A percentile compares a stretch with the other conserved stretches of the same genome.
phyloP scores from a whole-genome alignment of 1,140 invertebrate genomes.

The Drosophila saltans region DNA sequence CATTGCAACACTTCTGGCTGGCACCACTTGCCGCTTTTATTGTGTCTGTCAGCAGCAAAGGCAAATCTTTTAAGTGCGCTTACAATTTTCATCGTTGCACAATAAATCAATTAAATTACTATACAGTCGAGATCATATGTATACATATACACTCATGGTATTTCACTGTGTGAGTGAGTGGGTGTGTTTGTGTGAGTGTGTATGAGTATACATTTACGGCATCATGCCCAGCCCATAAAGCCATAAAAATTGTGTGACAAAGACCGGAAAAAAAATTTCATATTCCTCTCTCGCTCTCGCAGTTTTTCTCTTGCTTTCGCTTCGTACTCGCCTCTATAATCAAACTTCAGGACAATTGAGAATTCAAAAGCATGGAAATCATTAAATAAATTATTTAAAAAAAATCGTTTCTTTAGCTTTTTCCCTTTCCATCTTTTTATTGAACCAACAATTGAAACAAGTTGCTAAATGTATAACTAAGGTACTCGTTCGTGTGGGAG shows the following conservation, averaged over 20 bases:
- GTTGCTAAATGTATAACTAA: too few relatives aligned
- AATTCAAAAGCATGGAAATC: constrained; percentile 52
- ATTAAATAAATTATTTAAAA: constrained; percentile 33
- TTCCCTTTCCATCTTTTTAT: neutral
- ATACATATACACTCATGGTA: neutral
- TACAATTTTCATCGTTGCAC: constrained; percentile 30
- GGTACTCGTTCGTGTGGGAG: too few relatives aligned
- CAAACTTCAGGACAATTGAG: constrained; percentile 59
- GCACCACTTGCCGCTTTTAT: constrained; percentile 5
- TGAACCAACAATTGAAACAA: too few relatives aligned
- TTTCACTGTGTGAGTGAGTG: neutral
- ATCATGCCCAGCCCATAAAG: neutral
- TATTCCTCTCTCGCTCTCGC: neutral
- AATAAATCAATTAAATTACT: constrained; percentile 47
- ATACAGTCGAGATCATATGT: neutral
- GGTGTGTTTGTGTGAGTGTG: neutral
- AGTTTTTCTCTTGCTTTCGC: neutral
- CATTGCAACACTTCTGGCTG: neutral
- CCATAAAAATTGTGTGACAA: constrained; percentile 48
- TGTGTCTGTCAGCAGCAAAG: constrained; percentile 25
- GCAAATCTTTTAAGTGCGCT: constrained; percentile 34
- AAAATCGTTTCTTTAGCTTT: neutral
- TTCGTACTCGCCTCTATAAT: constrained; percentile 28
- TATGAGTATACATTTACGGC: neutral
- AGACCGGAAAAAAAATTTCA: constrained; percentile 32